phyloP scores from a whole-genome alignment of 2,888 invertebrate species.

The Conomelus anceps region DNA sequence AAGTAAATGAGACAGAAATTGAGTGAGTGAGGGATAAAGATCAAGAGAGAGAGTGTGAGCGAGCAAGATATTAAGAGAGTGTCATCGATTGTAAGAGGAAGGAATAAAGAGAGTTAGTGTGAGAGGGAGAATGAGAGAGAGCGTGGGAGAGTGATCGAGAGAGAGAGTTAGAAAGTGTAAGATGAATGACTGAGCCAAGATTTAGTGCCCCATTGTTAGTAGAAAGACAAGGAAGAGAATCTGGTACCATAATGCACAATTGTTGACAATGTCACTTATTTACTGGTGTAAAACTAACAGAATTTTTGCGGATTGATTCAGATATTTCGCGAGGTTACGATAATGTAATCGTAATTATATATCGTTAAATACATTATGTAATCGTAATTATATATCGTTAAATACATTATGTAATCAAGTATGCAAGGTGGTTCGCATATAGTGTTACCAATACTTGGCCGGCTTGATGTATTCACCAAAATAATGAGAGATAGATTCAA shows the following conservation, averaged over 20 bases:
- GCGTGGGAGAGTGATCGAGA: not conserved
- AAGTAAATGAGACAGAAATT: too few relatives aligned
- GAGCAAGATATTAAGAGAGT: too few relatives aligned
- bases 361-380: too few relatives aligned
- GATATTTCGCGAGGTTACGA: not conserved
- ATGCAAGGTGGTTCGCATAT: too few relatives aligned
- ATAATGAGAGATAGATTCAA: too few relatives aligned
- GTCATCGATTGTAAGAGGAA: too few relatives aligned
- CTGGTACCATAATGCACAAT: not conserved
- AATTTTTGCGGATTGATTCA: not conserved
- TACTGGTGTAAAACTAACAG: not conserved
- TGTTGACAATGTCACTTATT: not conserved
- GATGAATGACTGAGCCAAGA: not conserved
- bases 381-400: too few relatives aligned
- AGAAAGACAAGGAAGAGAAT: not conserved
- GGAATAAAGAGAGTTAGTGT: too few relatives aligned
- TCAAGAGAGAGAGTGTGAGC: not conserved
- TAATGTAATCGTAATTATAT: not conserved
- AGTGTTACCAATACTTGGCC: too few relatives aligned
- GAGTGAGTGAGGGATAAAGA: not conserved
- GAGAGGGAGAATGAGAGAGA: not conserved
- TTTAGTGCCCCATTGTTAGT: not conserved
- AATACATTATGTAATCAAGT: not conserved
- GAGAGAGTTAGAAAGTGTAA: not conserved
- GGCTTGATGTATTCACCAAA: too few relatives aligned